Evolutionary conservation across 30 jellyfish, hydroid and myxozoan genomes (phyloP), one percentile per base, ranked within the genome.

Genomic region (Haliclystus octoradiatus): DNA sequence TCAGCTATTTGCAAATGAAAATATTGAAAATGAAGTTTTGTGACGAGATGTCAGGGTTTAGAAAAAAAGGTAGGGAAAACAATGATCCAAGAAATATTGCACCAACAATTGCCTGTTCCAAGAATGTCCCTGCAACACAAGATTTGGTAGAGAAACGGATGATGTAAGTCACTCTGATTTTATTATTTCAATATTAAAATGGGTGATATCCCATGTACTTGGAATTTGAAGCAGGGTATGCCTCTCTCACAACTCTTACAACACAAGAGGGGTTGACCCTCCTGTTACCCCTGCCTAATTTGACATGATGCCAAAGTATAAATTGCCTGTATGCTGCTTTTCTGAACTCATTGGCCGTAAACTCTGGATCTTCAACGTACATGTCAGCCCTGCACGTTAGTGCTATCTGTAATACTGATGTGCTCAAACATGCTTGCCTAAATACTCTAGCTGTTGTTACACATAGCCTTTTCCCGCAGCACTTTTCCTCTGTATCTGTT

Each of bases 191-290:
- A 12, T 7, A 12, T 14, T 9, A 5, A 12, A 26, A 62, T 13
- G 0, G 31, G 1, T 29, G 22, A 22, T 64, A 15, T 24, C 22
- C 63, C 28, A 26, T 9, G 0, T 30, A 7, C 63, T 26, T 30
- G 60, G n/a, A n/a, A n/a, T n/a, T n/a, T n/a, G 74, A 62, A 31
- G 31, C 74, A 30, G 88, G 88, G 47, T 26, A 76, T 28, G 47
- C 28, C 19, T 65, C 74, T 52, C 88, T 65, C 7, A 65, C 67
- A 7, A 2, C 29, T 33, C 49, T 1, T 14, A 65, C 73, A 35
- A 65, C 3, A 31, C 81, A 65, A 14, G 88, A 49, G 1, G 88
- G 81, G 2, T 65, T 76, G 1, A 76, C 88, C 34, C 67, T 76
- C 52, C 80, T 76, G 34, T 76, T 51, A 2, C 71, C 51, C 0